Evolutionary conservation across 2,888 invertebrate genomes (phyloP).

Genomic region (Eristalinus aeneus): DNA sequence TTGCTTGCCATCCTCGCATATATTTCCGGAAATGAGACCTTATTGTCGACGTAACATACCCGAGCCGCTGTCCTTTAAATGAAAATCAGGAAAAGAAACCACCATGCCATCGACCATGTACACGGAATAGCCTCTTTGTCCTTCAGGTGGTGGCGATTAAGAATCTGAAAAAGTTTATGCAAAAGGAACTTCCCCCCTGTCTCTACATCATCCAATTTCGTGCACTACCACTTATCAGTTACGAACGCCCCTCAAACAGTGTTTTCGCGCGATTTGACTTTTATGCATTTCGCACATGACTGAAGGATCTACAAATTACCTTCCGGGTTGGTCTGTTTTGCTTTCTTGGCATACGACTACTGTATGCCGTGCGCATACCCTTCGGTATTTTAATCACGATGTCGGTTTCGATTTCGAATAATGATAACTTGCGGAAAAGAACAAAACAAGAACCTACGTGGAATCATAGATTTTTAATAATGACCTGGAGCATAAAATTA

Average conservation of each 20-base stretch:
- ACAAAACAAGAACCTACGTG: constrained; percentile 7
- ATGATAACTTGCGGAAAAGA: neutral
- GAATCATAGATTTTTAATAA: constrained; percentile 32
- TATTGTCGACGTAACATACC: constrained; percentile 14
- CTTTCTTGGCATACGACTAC: neutral
- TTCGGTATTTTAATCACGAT: constrained; percentile 37
- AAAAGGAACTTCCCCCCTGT: neutral
- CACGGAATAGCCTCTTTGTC: constrained; percentile 2
- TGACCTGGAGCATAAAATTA: constrained; percentile 40
- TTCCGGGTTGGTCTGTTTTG: constrained; percentile 24
- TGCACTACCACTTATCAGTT: constrained; percentile 25
- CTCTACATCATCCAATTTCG: constrained; percentile 20
- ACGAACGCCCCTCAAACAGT: constrained; percentile 3
- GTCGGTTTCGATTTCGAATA: constrained; percentile 12
- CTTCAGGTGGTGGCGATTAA: constrained; percentile 37
- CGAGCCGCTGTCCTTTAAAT: constrained; percentile 21
- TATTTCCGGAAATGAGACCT: constrained; percentile 34
- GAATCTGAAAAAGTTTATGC: constrained; percentile 3
- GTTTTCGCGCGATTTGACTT: constrained; percentile 35
- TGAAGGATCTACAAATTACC: constrained; percentile 10
- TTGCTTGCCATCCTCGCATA: constrained; percentile 31
- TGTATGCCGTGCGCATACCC: constrained; percentile 24
- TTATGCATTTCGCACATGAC: constrained; percentile 41
- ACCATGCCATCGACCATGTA: constrained; percentile 4
- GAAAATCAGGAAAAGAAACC: neutral